These are phyloP conservation scores for Camponotus fellah DNA, from an alignment of 2,888 invertebrate species.

Conservation along the genomic window DNA sequence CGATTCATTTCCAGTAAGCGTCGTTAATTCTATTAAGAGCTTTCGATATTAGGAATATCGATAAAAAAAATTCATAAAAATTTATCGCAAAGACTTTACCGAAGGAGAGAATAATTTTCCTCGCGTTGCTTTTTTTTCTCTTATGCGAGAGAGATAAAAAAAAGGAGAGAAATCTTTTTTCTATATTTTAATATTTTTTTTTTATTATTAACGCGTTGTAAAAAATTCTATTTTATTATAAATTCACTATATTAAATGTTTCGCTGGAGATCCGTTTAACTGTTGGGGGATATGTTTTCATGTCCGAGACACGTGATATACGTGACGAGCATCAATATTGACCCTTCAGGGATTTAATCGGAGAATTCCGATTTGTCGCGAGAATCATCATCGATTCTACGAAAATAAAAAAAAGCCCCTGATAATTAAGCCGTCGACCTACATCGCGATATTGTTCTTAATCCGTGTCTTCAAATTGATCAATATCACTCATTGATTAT, in stretches of 20 bases:
- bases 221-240: background rate
- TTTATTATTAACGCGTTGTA: background rate
- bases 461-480: constrained; percentile 29
- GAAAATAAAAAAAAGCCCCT: constrained; percentile 23
- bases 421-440: constrained; percentile 49
- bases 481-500: constrained; percentile 43
- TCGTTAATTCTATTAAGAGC: constrained; percentile 1
- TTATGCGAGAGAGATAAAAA: background rate
- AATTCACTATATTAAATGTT: background rate
- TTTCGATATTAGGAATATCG: background rate
- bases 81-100: background rate
- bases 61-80: background rate
- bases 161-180: background rate
- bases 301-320: background rate
- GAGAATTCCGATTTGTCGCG: constrained; percentile 8
- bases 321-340: background rate
- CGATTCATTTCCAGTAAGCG: constrained; percentile 1
- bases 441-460: constrained; percentile 35
- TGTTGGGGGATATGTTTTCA: background rate
- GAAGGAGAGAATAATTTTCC: background rate
- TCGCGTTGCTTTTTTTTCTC: background rate
- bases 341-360: background rate
- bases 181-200: background rate
- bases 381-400: background rate
- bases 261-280: background rate